Evolutionary conservation across 2,113 vertebrate genomes (phyloP).

Genomic region (Cyanistes caeruleus): DNA sequence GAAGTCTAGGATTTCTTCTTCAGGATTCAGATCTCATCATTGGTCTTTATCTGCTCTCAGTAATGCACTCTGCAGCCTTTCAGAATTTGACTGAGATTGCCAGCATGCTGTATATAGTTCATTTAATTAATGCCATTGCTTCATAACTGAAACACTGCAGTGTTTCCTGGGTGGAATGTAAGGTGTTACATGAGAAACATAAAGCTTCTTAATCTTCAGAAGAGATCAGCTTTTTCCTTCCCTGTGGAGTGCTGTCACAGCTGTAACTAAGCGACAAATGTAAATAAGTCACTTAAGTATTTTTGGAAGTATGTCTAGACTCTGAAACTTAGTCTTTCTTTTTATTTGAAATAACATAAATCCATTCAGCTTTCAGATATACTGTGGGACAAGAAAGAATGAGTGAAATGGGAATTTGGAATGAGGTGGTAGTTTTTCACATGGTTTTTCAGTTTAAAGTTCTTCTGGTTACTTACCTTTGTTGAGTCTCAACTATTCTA

Average conservation of each 20-base stretch:
- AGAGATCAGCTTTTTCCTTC: neutral
- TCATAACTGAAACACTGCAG: neutral
- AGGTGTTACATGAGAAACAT: neutral
- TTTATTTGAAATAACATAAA: conserved; percentile 17
- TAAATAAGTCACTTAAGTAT: conserved; percentile 25
- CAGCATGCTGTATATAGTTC: neutral
- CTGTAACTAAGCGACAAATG: neutral
- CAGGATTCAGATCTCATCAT: neutral
- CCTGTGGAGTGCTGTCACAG: neutral
- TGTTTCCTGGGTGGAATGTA: conserved; percentile 27
- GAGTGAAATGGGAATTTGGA: neutral
- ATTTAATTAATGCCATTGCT: neutral
- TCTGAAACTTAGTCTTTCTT: conserved; percentile 32
- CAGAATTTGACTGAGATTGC: neutral
- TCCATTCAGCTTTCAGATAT: neutral
- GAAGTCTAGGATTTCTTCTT: neutral
- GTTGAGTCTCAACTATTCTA: neutral
- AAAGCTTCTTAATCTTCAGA: neutral
- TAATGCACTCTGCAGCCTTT: neutral
- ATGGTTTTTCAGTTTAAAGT: neutral
- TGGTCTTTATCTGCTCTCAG: neutral
- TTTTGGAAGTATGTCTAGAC: conserved; percentile 18
- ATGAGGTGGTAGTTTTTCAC: neutral
- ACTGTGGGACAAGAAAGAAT: neutral
- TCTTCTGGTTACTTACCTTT: neutral